phyloP scores from a whole-genome alignment of 2,113 vertebrate species.

The Heterotis niloticus region DNA sequence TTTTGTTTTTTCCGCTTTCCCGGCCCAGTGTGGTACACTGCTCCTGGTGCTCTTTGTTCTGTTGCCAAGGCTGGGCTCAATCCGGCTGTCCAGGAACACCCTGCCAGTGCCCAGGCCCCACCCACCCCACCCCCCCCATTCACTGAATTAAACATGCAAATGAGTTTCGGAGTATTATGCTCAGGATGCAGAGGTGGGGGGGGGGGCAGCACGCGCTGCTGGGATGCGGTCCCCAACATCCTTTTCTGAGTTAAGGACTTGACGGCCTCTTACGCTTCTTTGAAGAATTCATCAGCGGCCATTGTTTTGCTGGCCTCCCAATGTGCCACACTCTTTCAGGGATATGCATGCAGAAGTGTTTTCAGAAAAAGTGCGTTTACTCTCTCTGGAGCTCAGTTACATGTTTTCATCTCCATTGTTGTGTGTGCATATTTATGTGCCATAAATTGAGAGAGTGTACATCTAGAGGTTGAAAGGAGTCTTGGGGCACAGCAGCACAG shows the following conservation, averaged over 20 bases:
- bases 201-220: slow-evolving; percentile 40
- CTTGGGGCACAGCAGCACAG: too few species aligned
- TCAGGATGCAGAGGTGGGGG: slow-evolving; percentile 46
- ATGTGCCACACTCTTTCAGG: slow-evolving; percentile 23
- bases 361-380: slow-evolving; percentile 28
- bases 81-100: slow-evolving; percentile 49
- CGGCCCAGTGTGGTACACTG: slow-evolving; percentile 30
- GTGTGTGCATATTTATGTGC: slow-evolving; percentile 5
- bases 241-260: slow-evolving; percentile 25
- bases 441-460: neutral
- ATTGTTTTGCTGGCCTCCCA: slow-evolving; percentile 15
- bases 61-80: slow-evolving; percentile 54
- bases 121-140: slow-evolving; percentile 48
- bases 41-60: slow-evolving; percentile 41
- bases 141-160: slow-evolving; percentile 63
- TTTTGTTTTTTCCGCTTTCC: slow-evolving; percentile 17
- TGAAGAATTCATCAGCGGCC: neutral
- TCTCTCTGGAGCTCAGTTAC: slow-evolving; percentile 21
- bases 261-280: neutral
- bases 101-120: slow-evolving; percentile 45
- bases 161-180: slow-evolving; percentile 58
- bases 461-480: neutral
- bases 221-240: neutral
- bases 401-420: slow-evolving; percentile 21
- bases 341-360: slow-evolving; percentile 3